Conservation (phyloP, 2,888 invertebrate genomes). For the Anoplius nigerrimus region DNA sequence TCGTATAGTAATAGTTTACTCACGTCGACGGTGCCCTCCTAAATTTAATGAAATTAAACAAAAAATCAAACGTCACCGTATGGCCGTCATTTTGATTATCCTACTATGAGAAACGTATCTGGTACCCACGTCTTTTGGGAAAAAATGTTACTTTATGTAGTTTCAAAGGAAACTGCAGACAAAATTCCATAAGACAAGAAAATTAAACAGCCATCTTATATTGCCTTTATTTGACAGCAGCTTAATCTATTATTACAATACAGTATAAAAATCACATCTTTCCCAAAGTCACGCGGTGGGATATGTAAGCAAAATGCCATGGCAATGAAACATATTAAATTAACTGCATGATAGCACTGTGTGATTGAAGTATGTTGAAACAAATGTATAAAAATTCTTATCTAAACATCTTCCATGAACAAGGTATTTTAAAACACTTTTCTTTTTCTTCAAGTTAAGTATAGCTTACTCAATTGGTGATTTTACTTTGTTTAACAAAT, state of each 20-base stretch:
- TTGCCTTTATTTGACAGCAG: constrained; percentile 40
- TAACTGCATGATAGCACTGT: not conserved
- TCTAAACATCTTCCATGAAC: too few relatives aligned
- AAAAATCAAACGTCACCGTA: constrained; percentile 36
- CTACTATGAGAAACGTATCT: not conserved
- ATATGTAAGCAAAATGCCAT: not conserved
- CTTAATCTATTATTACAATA: constrained; percentile 21
- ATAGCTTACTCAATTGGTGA: too few relatives aligned
- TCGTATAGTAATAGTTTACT: constrained; percentile 40
- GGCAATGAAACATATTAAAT: not conserved
- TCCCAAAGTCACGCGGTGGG: constrained; percentile 39
- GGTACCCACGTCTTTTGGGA: constrained; percentile 39
- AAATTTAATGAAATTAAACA: constrained; percentile 20
- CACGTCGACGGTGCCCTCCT: constrained; percentile 52
- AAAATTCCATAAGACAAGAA: constrained; percentile 25
- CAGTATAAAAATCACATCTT: constrained; percentile 54
- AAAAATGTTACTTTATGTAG: constrained; percentile 57
- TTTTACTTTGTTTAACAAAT: too few relatives aligned
- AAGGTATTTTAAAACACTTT: too few relatives aligned
- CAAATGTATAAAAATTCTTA: not conserved
- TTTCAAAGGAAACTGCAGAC: not conserved
- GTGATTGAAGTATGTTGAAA: not conserved
- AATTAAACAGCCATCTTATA: constrained; percentile 36
- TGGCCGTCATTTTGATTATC: not conserved
- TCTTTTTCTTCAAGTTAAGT: too few relatives aligned